Percentiles rank a stretch among this genome's conserved stretches.
Evolutionary conservation across 2,888 invertebrate species (phyloP).

Genomic region (Fragum whitleyi): DNA sequence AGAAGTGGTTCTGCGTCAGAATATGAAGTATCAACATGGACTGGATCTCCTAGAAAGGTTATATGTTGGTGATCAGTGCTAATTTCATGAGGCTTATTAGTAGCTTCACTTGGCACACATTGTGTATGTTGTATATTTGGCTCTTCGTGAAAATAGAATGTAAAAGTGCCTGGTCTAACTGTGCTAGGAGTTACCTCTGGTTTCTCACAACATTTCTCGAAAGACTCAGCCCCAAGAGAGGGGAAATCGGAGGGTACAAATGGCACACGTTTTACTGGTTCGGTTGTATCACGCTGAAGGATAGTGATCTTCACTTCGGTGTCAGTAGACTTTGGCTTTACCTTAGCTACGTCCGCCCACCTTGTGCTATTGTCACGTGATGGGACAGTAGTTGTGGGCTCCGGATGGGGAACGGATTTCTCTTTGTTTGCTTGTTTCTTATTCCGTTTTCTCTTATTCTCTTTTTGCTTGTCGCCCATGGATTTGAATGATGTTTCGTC

Average conservation of each 20-base stretch:
- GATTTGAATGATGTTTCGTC: neutral
- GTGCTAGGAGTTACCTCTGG: neutral
- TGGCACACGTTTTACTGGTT: neutral
- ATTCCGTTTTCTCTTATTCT: neutral
- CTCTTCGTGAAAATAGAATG: conserved; percentile 42
- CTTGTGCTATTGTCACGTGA: conserved; percentile 30
- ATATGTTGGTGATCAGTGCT: neutral
- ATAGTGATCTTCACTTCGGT: neutral
- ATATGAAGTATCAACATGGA: neutral
- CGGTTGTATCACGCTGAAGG: neutral
- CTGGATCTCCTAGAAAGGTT: conserved; percentile 3
- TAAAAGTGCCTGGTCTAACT: conserved; percentile 34
- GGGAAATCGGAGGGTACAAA: conserved; percentile 54
- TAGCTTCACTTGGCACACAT: neutral
- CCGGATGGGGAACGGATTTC: neutral
- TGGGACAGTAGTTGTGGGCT: neutral
- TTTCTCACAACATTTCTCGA: neutral
- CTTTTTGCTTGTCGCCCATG: neutral
- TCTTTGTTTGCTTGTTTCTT: conserved; percentile 1
- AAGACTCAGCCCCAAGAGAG: conserved; percentile 15
- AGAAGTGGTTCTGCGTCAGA: neutral
- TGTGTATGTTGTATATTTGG: neutral
- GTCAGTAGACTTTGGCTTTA: conserved; percentile 9
- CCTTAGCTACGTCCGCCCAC: conserved; percentile 68
- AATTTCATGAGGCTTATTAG: neutral